Conservation (phyloP, 2,797 vertebrate genomes). For the Rhynchonycteris naso region DNA sequence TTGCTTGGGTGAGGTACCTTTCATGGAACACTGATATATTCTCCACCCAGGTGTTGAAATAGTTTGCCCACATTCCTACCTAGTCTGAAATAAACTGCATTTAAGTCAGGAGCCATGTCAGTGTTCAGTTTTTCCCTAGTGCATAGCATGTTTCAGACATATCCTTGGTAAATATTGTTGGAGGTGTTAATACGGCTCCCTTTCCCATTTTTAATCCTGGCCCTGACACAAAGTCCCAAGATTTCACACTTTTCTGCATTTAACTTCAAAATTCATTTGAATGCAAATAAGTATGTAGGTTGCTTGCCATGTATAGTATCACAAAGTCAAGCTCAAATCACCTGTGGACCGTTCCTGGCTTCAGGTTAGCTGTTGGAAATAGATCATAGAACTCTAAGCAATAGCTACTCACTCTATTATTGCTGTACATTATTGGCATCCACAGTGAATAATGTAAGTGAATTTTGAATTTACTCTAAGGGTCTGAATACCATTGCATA, state of each 20-base stretch:
- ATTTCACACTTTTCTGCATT: not conserved
- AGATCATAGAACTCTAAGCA: not conserved
- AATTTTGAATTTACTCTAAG: not conserved
- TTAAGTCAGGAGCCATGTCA: constrained; percentile 4
- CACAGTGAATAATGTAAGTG: constrained; percentile 25
- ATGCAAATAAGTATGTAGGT: not conserved
- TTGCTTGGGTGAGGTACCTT: not conserved
- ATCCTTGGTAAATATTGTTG: not conserved
- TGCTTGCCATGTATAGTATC: not conserved
- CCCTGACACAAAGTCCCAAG: not conserved
- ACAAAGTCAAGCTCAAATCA: constrained; percentile 8
- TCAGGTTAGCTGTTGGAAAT: not conserved
- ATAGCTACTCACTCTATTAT: not conserved
- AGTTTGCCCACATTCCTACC: not conserved
- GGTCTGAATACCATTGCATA: not conserved
- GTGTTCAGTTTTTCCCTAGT: not conserved
- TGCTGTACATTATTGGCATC: constrained; percentile 2
- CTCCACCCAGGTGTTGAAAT: not conserved
- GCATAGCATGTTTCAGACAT: not conserved
- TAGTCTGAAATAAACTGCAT: not conserved
- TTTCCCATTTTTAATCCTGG: not conserved
- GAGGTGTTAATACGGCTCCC: not conserved
- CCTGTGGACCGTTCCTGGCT: not conserved
- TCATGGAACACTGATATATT: not conserved
- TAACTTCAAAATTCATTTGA: not conserved